Percentiles rank a stretch among this genome's conserved stretches.
phyloP scores from a whole-genome alignment of 2,888 invertebrate genomes.

The Drosophila quinaria region DNA sequence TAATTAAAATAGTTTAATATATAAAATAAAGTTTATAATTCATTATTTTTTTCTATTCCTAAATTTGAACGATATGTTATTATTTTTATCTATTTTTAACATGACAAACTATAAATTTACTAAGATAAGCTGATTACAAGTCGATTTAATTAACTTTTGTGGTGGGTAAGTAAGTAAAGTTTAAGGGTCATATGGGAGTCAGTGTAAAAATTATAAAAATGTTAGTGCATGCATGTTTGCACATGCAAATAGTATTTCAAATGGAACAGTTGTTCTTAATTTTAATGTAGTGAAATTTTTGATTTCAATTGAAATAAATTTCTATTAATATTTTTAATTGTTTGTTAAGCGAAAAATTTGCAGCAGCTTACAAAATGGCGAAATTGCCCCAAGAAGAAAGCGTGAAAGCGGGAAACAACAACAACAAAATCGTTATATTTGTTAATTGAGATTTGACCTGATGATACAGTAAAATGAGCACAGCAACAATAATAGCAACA shows the following conservation, averaged over 20 bases:
- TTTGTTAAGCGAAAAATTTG: conserved; percentile 71
- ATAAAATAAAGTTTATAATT: not conserved
- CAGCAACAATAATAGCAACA: conserved; percentile 54
- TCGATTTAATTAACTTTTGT: conserved; percentile 56
- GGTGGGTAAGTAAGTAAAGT: conserved; percentile 15
- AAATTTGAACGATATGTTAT: conserved; percentile 24
- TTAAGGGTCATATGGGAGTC: conserved; percentile 1
- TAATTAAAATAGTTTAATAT: not conserved
- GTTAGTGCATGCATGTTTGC: too few relatives aligned
- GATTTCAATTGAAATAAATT: conserved; percentile 82
- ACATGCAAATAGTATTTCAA: conserved; percentile 43
- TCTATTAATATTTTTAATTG: conserved; percentile 82
- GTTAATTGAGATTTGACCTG: conserved; percentile 82
- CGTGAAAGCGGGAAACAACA: conserved; percentile 64
- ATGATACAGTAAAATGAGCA: conserved; percentile 80
- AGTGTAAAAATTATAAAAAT: conserved; percentile 19
- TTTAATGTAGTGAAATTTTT: conserved; percentile 73
- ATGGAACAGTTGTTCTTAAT: conserved; percentile 19
- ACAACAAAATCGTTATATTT: conserved; percentile 77
- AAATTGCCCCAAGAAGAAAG: conserved; percentile 46
- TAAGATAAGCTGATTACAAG: conserved; percentile 71
- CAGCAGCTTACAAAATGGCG: conserved; percentile 42
- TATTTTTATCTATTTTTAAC: too few relatives aligned
- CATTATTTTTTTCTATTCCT: conserved; percentile 14
- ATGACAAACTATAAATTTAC: conserved; percentile 55